A percentile compares a stretch with the other conserved stretches of the same genome.
Evolutionary conservation across 2,113 vertebrate species (phyloP).

Genomic region (Aegithalos caudatus): DNA sequence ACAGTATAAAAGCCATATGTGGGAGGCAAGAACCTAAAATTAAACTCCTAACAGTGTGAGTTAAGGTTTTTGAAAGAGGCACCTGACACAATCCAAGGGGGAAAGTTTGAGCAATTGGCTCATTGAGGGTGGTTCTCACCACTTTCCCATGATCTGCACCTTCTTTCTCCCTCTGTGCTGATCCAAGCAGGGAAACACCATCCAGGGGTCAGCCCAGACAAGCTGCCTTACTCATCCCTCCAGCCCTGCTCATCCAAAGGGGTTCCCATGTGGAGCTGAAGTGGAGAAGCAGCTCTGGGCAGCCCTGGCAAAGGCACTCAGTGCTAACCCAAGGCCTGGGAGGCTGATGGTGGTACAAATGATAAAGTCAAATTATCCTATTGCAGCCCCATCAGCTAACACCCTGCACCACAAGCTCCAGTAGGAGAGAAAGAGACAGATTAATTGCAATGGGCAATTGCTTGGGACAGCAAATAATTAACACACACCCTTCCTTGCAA

Average conservation of each 20-base stretch:
- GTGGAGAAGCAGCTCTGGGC: not conserved
- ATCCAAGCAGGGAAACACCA: constrained; percentile 4
- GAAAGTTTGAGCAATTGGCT: constrained; percentile 45
- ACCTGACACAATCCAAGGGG: constrained; percentile 41
- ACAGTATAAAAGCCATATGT: constrained; percentile 64
- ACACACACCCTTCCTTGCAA: not conserved
- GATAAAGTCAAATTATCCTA: not conserved
- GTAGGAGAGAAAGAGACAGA: not conserved
- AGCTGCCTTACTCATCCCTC: not conserved
- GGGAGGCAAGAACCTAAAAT: constrained; percentile 51
- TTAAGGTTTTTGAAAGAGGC: constrained; percentile 37
- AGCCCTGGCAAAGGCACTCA: not conserved
- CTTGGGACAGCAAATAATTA: not conserved
- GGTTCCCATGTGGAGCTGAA: accelerated
- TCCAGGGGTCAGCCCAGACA: not conserved
- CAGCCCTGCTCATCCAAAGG: not conserved
- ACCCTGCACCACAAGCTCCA: not conserved
- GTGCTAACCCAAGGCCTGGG: accelerated
- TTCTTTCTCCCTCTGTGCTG: not conserved
- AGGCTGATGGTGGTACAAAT: not conserved
- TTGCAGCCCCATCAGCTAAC: not conserved
- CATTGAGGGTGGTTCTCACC: not conserved
- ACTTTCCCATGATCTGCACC: constrained; percentile 43
- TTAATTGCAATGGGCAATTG: not conserved
- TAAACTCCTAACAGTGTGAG: constrained; percentile 39